Percentiles rank a stretch among this genome's conserved stretches.
Conservation (phyloP, 2,888 invertebrate genomes). For the Oligia latruncula region DNA sequence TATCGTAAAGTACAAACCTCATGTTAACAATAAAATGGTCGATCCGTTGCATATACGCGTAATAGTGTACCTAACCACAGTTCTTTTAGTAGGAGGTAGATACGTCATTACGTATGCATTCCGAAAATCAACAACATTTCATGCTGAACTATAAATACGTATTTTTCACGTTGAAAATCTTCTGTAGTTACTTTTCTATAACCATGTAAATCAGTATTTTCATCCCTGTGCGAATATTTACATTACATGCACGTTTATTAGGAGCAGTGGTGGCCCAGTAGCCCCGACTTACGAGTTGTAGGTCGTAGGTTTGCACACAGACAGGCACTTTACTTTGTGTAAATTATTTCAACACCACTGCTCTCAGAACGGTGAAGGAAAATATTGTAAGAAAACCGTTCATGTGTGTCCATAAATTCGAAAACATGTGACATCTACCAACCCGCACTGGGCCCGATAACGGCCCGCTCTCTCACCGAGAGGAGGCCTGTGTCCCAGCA, state of each 20-base stretch:
- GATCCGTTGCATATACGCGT: not conserved
- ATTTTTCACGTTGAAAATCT: not conserved
- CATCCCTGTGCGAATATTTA: not conserved
- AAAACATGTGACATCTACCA: not conserved
- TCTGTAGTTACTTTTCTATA: not conserved
- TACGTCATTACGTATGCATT: not conserved
- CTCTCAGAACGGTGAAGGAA: not conserved
- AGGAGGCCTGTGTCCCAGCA: not conserved
- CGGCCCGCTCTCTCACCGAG: not conserved
- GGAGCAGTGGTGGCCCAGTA: not conserved
- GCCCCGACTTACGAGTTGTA: not conserved
- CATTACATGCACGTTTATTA: not conserved
- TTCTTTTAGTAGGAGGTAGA: not conserved
- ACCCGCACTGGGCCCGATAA: not conserved
- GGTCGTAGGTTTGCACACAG: not conserved
- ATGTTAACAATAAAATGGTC: not conserved
- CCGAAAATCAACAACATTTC: not conserved
- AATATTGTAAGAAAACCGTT: not conserved
- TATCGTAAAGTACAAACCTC: not conserved
- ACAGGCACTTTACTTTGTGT: not conserved
- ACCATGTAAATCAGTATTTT: not conserved
- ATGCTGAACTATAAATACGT: no score
- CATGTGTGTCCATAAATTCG: no score
- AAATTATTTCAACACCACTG: not conserved
- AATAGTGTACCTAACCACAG: not conserved